phyloP scores from a whole-genome alignment of 2,113 vertebrate species.

The Myrmecophaga tridactyla region DNA sequence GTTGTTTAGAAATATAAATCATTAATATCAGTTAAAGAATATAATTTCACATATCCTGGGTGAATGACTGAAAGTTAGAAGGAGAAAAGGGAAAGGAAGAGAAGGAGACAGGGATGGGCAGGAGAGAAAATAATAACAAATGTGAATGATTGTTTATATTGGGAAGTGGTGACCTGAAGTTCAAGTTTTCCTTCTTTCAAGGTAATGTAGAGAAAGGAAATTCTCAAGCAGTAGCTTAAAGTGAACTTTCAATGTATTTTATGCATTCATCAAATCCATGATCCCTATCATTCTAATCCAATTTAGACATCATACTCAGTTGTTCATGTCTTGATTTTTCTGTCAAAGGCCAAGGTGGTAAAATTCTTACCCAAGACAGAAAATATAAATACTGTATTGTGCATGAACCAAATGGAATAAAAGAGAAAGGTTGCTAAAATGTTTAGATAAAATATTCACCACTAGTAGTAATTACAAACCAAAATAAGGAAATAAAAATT shows the following conservation, averaged over 20 bases:
- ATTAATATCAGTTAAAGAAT: not conserved
- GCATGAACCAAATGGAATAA: constrained; percentile 69
- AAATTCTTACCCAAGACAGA: constrained; percentile 43
- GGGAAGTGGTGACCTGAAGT: not conserved
- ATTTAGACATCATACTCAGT: not conserved
- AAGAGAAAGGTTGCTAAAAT: constrained; percentile 73
- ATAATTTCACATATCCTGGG: not conserved
- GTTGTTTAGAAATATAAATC: not conserved
- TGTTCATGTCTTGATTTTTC: constrained; percentile 50
- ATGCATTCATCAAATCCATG: not conserved
- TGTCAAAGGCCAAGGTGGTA: constrained; percentile 63
- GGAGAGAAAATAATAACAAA: not conserved
- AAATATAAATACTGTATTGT: not conserved
- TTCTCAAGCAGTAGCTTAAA: constrained; percentile 5
- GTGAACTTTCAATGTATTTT: not conserved
- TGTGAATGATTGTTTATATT: not conserved
- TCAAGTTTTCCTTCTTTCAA: constrained; percentile 1
- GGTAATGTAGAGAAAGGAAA: not conserved
- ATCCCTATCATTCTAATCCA: not conserved
- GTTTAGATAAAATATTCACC: constrained; percentile 82
- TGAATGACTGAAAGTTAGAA: not conserved
- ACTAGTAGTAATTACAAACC: constrained; percentile 79
- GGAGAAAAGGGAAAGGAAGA: not conserved
- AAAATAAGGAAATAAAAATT: constrained; percentile 79
- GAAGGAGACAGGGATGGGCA: not conserved